Conservation (phyloP, 2,113 vertebrate species). For the Lycaon pictus region DNA sequence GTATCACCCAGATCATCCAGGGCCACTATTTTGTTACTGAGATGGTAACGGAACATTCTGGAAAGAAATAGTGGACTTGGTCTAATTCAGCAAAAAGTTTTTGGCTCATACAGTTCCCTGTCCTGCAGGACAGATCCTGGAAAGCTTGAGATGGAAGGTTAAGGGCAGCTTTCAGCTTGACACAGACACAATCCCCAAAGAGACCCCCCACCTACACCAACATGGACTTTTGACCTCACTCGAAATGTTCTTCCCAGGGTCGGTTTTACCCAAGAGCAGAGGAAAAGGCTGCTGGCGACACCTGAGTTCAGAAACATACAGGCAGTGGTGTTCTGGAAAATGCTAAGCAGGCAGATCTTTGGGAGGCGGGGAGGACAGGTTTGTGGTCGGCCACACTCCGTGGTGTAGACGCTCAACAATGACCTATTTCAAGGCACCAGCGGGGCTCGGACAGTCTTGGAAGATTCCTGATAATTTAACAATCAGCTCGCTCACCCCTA, state of each 20-base stretch:
- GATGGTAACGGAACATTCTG: neutral
- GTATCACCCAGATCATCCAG: neutral
- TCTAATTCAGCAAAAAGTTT: neutral
- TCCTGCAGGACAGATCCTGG: neutral
- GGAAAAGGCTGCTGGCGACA: too few species aligned
- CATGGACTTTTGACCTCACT: neutral
- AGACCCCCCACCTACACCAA: neutral
- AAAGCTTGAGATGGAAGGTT: neutral
- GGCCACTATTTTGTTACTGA: neutral
- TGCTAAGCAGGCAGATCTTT: rapidly evolving
- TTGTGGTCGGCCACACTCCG: neutral
- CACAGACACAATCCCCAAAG: rapidly evolving
- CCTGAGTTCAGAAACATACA: rapidly evolving
- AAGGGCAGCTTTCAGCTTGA: neutral
- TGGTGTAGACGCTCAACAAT: neutral
- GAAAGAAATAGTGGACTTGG: neutral
- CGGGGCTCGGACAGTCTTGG: rapidly evolving
- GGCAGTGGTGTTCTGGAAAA: rapidly evolving
- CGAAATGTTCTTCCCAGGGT: neutral
- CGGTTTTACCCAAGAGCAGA: neutral
- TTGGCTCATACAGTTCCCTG: neutral
- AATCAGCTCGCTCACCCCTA: neutral
- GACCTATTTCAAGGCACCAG: neutral
- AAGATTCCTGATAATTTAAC: neutral
- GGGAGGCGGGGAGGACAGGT: neutral